These are phyloP conservation scores for Seriola quinqueradiata DNA, from an alignment of 2,113 vertebrate genomes.

Conservation along the genomic window DNA sequence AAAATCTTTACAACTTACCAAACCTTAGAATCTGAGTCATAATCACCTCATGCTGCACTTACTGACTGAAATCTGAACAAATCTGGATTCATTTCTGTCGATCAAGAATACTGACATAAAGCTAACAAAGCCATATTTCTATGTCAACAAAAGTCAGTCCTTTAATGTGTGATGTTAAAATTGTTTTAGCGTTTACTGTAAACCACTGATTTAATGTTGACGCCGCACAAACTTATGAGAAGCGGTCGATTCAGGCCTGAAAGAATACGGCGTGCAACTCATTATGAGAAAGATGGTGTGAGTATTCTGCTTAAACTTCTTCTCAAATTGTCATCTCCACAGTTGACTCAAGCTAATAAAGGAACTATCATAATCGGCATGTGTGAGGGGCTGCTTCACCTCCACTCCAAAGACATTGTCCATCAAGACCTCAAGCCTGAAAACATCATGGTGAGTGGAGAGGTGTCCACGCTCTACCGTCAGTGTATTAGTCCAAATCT, in stretches of 20 bases:
- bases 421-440: slow-evolving; percentile 87
- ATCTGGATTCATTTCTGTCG: not conserved
- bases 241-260: not conserved
- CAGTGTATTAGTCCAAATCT: not conserved
- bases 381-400: slow-evolving; percentile 82
- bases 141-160: not conserved
- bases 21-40: not conserved
- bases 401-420: slow-evolving; percentile 82
- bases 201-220: not conserved
- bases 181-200: not conserved
- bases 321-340: slow-evolving; percentile 9
- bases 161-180: not conserved
- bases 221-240: not conserved
- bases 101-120: too few relatives aligned
- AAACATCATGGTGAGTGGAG: slow-evolving; percentile 84
- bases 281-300: not conserved
- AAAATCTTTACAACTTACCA: not conserved
- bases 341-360: slow-evolving; percentile 73
- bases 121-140: not conserved
- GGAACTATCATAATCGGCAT: slow-evolving; percentile 82
- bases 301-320: not conserved
- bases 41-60: not conserved
- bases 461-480: too few relatives aligned
- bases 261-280: not conserved
- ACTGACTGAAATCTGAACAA: not conserved